Evolutionary conservation across 2,888 invertebrate genomes (phyloP).

Genomic region (Cylloceria caligata): DNA sequence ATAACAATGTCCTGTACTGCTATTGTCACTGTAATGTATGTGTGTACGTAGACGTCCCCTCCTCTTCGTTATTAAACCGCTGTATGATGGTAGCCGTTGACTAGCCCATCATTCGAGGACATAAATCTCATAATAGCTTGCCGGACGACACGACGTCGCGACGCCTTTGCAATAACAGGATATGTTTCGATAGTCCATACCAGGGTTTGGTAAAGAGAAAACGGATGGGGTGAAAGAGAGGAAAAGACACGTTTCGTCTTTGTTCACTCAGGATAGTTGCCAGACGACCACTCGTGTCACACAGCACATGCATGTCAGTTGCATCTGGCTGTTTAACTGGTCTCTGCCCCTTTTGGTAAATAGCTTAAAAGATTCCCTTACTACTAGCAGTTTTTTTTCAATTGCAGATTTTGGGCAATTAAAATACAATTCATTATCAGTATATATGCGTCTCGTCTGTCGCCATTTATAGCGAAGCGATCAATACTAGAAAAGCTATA

Average conservation of each 20-base stretch:
- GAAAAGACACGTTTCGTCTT: constrained; percentile 1
- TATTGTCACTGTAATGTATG: background rate
- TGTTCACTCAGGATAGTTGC: constrained; percentile 15
- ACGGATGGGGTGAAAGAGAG: background rate
- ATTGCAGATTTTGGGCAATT: constrained; percentile 8
- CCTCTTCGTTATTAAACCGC: constrained; percentile 26
- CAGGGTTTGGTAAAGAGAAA: background rate
- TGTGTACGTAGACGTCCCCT: background rate
- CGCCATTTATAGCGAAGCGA: background rate
- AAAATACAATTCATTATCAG: too few species aligned
- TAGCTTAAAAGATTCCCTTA: background rate
- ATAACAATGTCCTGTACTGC: background rate
- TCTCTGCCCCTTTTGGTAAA: background rate
- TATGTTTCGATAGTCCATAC: constrained; percentile 20
- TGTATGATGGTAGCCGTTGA: constrained; percentile 12
- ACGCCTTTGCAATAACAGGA: constrained; percentile 25
- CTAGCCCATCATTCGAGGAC: constrained; percentile 22
- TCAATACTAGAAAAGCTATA: background rate
- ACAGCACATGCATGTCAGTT: background rate
- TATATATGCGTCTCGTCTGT: too few species aligned
- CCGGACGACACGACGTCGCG: background rate
- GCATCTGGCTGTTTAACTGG: background rate
- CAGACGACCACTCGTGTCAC: constrained; percentile 16
- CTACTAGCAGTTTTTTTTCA: background rate
- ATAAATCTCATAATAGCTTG: constrained; percentile 46